Conservation (phyloP, 2,113 vertebrate species). For the Elephas maximus region DNA sequence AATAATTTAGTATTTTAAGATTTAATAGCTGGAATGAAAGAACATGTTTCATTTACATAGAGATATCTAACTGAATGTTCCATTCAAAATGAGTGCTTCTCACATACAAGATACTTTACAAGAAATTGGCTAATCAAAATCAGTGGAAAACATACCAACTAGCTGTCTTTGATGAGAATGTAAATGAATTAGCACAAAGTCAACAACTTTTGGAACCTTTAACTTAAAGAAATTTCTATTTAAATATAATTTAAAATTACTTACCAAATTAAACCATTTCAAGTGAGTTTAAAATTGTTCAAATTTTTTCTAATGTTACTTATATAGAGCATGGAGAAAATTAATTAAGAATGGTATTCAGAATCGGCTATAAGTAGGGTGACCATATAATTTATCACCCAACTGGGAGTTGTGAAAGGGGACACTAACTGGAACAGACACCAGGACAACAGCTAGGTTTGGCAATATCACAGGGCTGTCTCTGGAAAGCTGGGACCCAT, state of each 20-base stretch:
- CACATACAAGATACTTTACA: slow-evolving; percentile 24
- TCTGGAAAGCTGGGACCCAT: not conserved
- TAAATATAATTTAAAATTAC: slow-evolving; percentile 64
- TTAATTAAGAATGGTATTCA: slow-evolving; percentile 24
- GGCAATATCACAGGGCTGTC: not conserved
- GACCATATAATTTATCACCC: not conserved
- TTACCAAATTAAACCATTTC: slow-evolving; percentile 48
- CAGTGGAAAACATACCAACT: slow-evolving; percentile 19
- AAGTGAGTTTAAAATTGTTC: slow-evolving; percentile 56
- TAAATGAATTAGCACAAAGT: slow-evolving; percentile 44
- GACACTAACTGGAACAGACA: not conserved
- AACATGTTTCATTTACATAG: not conserved
- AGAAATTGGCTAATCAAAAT: slow-evolving; percentile 51
- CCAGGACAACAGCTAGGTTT: not conserved
- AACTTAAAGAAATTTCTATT: slow-evolving; percentile 65
- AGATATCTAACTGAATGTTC: not conserved
- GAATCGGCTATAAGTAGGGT: not conserved
- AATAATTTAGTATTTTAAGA: slow-evolving; percentile 47
- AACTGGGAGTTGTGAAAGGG: not conserved
- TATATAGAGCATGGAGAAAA: not conserved
- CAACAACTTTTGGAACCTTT: slow-evolving; percentile 59
- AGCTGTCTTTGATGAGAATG: not conserved
- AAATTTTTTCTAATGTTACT: slow-evolving; percentile 8
- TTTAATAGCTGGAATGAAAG: slow-evolving; percentile 12
- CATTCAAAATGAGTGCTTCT: slow-evolving; percentile 44